Conservation (phyloP, 1,140 invertebrate species). For the roundworm (Caenorhabditis elegans) region WBcel235 BX284606.5:11033501-11034000, state of each 20-base stretch:
- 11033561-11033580: not conserved
- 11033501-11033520: constrained; percentile 20
- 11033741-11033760: constrained; percentile 25
- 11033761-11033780: constrained; percentile 22
- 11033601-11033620: not conserved
- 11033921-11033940: no score
- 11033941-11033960: no score
- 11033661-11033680: not conserved
- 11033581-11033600: not conserved
- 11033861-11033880: not conserved
- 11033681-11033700: not conserved
- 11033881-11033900: not conserved
- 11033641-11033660: no score
- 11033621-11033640: no score
- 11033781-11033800: constrained; percentile 9
- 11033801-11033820: not conserved
- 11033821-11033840: not conserved
- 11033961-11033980: no score
- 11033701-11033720: not conserved
- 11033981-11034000: no score
- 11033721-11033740: not conserved
- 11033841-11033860: not conserved
- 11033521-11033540: constrained; percentile 22
- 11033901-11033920: no score
- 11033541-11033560: not conserved